Conservation (phyloP, 2,888 invertebrate species). For the Pheosia tremula region DNA sequence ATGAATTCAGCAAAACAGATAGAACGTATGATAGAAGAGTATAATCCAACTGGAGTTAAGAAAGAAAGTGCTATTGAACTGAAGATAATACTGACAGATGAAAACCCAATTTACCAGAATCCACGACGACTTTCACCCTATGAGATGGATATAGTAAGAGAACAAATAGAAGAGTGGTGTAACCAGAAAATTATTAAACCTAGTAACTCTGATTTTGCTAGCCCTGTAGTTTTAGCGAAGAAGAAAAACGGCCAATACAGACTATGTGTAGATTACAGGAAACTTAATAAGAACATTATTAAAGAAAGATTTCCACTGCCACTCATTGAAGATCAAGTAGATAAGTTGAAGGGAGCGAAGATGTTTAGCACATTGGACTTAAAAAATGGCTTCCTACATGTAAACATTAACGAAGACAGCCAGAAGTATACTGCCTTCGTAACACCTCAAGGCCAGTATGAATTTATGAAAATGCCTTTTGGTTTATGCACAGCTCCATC, state of each 20-base stretch:
- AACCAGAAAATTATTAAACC: background rate
- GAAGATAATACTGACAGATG: background rate
- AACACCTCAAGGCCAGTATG: constrained; percentile 43
- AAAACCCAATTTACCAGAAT: background rate
- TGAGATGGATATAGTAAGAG: background rate
- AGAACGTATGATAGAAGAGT: background rate
- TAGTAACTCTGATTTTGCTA: background rate
- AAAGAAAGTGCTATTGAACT: background rate
- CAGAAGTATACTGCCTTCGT: constrained; percentile 57
- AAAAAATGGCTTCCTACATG: background rate
- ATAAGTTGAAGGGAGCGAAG: background rate
- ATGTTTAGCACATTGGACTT: background rate
- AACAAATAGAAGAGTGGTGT: background rate
- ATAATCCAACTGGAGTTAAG: background rate
- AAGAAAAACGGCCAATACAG: background rate
- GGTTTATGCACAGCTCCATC: constrained; percentile 53
- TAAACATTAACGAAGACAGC: constrained; percentile 10
- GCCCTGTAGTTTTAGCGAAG: background rate
- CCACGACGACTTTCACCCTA: background rate
- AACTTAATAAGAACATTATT: background rate
- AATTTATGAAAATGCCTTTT: constrained; percentile 51
- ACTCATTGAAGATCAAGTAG: background rate
- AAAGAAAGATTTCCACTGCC: background rate
- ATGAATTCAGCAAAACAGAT: background rate
- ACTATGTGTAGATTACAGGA: background rate